Evolutionary conservation across 2,113 vertebrate species (phyloP).

Genomic region (Phylloscopus trochiloides): DNA sequence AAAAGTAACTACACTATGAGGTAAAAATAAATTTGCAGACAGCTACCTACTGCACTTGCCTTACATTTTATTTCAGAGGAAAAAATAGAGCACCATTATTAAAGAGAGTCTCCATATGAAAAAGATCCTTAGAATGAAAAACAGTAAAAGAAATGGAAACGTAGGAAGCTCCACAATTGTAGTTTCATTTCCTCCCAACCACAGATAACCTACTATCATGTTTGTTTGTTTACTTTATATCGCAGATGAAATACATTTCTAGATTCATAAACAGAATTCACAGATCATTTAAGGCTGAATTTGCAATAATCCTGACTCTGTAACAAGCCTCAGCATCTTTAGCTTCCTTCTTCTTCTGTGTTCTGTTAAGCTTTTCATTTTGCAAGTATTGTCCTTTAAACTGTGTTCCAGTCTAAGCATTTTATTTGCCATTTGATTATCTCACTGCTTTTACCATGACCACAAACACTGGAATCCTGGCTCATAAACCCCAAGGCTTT

Average conservation of each 20-base stretch:
- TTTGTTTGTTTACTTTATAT: background rate
- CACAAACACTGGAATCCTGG: background rate
- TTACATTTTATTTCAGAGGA: background rate
- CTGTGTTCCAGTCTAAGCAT: background rate
- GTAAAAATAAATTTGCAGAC: slow-evolving; percentile 8
- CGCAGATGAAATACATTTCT: background rate
- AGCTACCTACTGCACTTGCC: background rate
- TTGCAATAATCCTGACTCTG: background rate
- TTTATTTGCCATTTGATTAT: slow-evolving; percentile 2
- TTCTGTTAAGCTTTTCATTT: background rate
- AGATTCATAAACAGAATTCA: background rate
- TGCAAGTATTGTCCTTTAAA: background rate
- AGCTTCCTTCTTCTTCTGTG: background rate
- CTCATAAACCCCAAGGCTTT: background rate
- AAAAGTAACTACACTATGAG: background rate
- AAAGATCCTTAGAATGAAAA: slow-evolving; percentile 9
- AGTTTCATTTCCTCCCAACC: background rate
- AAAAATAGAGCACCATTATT: background rate
- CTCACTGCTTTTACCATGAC: background rate
- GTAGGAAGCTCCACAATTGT: background rate
- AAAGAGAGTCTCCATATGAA: background rate
- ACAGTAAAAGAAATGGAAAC: background rate
- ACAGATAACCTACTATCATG: background rate
- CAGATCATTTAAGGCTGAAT: background rate
- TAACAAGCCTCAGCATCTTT: background rate